These are phyloP conservation scores for Thinocorus orbignyianus DNA, from an alignment of 2,113 vertebrate species.

Conservation along the genomic window DNA sequence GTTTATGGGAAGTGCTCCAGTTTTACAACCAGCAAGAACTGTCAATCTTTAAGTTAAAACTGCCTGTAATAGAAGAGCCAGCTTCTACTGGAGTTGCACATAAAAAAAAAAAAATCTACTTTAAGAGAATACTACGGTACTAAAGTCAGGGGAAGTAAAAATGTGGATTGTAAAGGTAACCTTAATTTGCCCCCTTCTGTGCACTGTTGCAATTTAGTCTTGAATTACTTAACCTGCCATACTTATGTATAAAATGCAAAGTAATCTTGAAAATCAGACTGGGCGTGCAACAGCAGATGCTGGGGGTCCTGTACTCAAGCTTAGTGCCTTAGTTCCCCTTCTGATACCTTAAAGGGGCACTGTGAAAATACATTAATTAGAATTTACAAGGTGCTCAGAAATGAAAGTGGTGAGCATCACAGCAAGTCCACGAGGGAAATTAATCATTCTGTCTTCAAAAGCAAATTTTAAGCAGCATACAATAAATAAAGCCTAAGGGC, in stretches of 20 bases:
- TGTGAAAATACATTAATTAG: constrained; percentile 53
- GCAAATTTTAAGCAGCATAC: constrained; percentile 55
- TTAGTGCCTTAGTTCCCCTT: neutral
- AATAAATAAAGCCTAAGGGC: constrained; percentile 68
- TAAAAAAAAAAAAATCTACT: constrained; percentile 26
- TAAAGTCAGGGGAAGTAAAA: neutral
- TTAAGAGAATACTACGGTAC: neutral
- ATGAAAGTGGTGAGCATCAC: constrained; percentile 45
- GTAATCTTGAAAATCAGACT: neutral
- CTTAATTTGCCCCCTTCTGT: neutral
- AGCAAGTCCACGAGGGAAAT: constrained; percentile 54
- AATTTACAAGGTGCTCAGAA: constrained; percentile 59
- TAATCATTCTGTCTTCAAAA: constrained; percentile 66
- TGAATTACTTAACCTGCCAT: neutral
- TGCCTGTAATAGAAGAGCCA: neutral
- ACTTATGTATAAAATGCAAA: neutral
- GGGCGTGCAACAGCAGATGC: neutral
- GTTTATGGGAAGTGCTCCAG: constrained; percentile 34
- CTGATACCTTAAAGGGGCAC: constrained; percentile 33
- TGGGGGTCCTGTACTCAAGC: neutral
- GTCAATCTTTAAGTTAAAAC: constrained; percentile 34
- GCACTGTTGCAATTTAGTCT: neutral
- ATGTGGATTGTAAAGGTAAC: neutral
- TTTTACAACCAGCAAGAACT: constrained; percentile 47
- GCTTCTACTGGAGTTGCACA: neutral